Evolutionary conservation across 2,113 vertebrate genomes (phyloP).

Genomic region (Ceyx cyanopectus): DNA sequence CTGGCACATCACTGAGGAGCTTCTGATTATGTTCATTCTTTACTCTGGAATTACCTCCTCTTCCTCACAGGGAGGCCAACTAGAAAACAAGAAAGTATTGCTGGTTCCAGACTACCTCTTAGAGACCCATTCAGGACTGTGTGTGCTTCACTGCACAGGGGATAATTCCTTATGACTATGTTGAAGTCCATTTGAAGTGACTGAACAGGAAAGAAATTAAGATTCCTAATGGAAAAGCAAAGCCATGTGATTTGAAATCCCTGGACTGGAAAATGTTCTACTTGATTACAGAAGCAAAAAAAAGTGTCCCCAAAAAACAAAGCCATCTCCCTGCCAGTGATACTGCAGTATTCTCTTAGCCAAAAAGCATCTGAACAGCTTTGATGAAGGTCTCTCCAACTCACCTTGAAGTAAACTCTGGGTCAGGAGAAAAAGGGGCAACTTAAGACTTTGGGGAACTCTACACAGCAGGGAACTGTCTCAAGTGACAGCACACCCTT

Average conservation of each 20-base stretch:
- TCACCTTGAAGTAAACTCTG: background rate
- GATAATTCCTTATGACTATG: background rate
- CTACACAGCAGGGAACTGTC: background rate
- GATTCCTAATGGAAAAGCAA: conserved; percentile 7
- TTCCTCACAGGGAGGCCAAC: background rate
- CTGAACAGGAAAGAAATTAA: conserved; percentile 5
- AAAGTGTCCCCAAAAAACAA: background rate
- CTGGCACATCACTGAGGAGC: background rate
- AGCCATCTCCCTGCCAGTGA: background rate
- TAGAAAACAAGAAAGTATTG: background rate
- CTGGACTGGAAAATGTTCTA: background rate
- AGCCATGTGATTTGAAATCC: background rate
- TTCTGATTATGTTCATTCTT: background rate
- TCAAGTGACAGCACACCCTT: no score
- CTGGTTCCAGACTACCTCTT: background rate
- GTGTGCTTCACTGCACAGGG: background rate
- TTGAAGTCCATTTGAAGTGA: background rate
- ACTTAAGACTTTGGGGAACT: background rate
- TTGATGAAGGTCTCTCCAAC: background rate
- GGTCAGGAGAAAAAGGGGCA: background rate
- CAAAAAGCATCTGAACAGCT: background rate
- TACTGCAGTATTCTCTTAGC: background rate
- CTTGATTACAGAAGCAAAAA: background rate
- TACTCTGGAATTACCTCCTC: background rate
- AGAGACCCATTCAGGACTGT: background rate